Evolutionary conservation across 2,797 vertebrate species (phyloP).

Genomic region (Rhinophrynus dorsalis): DNA sequence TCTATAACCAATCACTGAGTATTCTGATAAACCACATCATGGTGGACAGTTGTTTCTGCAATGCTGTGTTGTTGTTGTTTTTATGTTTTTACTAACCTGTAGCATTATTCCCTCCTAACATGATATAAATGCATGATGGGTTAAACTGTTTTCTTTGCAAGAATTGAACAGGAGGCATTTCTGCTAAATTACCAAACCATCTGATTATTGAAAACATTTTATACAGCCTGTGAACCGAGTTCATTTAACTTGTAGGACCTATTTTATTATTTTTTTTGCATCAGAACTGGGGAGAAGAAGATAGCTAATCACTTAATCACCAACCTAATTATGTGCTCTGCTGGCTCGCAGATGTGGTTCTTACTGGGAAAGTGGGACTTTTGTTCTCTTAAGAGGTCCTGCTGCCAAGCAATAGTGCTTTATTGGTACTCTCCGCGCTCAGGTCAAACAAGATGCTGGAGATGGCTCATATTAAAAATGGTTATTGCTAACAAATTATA

Average conservation of each 20-base stretch:
- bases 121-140: too few species aligned
- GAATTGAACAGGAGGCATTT: constrained; percentile 7
- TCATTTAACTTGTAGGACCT: constrained; percentile 35
- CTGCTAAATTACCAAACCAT: constrained; percentile 20
- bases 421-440: constrained; percentile 34
- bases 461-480: constrained; percentile 9
- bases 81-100: background rate
- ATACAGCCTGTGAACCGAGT: constrained; percentile 5
- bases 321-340: constrained; percentile 47
- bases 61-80: too few species aligned
- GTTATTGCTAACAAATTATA: constrained; percentile 18
- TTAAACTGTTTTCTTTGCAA: background rate
- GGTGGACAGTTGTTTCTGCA: too few species aligned
- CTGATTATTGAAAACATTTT: constrained; percentile 13
- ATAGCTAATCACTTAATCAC: constrained; percentile 49
- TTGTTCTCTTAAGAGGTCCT: constrained; percentile 46
- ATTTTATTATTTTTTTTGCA: constrained; percentile 44
- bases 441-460: constrained; percentile 12
- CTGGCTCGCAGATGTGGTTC: constrained; percentile 41
- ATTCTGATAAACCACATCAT: too few species aligned
- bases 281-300: constrained; percentile 36
- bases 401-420: constrained; percentile 46
- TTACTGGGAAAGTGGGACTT: constrained; percentile 27
- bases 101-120: background rate
- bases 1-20: too few species aligned